phyloP scores from a whole-genome alignment of 2,888 invertebrate species.

The Campoplex nolae region DNA sequence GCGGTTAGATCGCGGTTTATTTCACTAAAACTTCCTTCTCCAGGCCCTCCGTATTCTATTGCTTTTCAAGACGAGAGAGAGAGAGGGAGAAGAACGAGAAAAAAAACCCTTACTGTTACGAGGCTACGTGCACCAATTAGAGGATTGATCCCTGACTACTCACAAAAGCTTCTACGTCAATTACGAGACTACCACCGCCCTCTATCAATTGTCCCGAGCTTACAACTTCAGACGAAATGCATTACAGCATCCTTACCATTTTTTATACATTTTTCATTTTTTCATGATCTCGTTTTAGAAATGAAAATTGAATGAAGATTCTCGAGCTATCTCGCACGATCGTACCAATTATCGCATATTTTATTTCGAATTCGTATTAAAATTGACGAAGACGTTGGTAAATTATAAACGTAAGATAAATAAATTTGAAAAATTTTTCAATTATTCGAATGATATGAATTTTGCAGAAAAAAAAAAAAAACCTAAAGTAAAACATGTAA shows the following conservation, averaged over 20 bases:
- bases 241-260: neutral
- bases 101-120: conserved; percentile 41
- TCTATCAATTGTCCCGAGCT: conserved; percentile 1
- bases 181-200: conserved; percentile 7
- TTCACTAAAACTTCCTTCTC: neutral
- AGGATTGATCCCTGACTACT: conserved; percentile 36
- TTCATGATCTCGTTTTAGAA: neutral
- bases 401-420: neutral
- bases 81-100: neutral
- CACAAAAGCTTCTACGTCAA: conserved; percentile 44
- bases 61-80: neutral
- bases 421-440: neutral
- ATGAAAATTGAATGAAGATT: neutral
- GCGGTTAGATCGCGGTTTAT: neutral
- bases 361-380: neutral
- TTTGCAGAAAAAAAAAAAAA: too few species aligned
- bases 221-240: conserved; percentile 6
- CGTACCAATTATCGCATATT: neutral
- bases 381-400: neutral
- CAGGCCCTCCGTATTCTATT: conserved; percentile 39
- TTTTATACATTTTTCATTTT: neutral
- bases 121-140: conserved; percentile 53
- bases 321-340: neutral
- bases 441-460: too few species aligned
- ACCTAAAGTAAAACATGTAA: too few species aligned